Conservation (phyloP, 2,113 vertebrate species). For the Ellobius talpinus region DNA sequence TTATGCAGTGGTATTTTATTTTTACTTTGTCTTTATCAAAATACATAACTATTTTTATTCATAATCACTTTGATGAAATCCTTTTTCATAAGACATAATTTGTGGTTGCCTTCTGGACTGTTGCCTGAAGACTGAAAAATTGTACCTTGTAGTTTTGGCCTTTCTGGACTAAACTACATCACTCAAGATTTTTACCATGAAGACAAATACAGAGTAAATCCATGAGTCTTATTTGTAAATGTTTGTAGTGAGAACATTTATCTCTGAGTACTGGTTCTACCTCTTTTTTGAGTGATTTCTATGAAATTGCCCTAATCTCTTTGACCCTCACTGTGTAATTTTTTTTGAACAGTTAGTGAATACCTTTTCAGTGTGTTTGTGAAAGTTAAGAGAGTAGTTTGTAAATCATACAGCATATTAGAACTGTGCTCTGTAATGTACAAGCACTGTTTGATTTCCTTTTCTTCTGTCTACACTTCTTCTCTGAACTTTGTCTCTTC, state of each 20-base stretch:
- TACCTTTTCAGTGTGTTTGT: not conserved
- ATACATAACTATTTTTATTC: not conserved
- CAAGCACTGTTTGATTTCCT: not conserved
- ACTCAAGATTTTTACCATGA: not conserved
- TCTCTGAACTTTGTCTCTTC: constrained; percentile 18
- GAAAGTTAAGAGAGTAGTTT: constrained; percentile 4
- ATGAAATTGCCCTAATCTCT: not conserved
- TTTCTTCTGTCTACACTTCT: not conserved
- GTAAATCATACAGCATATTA: not conserved
- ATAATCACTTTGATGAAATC: constrained; percentile 36
- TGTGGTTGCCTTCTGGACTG: not conserved
- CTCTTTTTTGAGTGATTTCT: not conserved
- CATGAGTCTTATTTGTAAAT: not conserved
- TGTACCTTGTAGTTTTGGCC: not conserved
- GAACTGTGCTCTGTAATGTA: not conserved
- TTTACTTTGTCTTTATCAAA: constrained; percentile 13
- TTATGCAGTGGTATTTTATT: not conserved
- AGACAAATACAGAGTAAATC: constrained; percentile 16
- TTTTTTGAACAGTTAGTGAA: not conserved
- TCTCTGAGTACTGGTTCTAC: not conserved
- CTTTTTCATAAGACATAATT: constrained; percentile 24
- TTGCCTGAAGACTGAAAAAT: constrained; percentile 12
- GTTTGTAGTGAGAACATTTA: not conserved
- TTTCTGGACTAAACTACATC: not conserved
- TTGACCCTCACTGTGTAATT: not conserved